Percentiles rank a stretch among this genome's conserved stretches.
These are phyloP conservation scores for Miopithecus talapoin DNA, from an alignment of 2,797 vertebrate species.

Conservation along the genomic window DNA sequence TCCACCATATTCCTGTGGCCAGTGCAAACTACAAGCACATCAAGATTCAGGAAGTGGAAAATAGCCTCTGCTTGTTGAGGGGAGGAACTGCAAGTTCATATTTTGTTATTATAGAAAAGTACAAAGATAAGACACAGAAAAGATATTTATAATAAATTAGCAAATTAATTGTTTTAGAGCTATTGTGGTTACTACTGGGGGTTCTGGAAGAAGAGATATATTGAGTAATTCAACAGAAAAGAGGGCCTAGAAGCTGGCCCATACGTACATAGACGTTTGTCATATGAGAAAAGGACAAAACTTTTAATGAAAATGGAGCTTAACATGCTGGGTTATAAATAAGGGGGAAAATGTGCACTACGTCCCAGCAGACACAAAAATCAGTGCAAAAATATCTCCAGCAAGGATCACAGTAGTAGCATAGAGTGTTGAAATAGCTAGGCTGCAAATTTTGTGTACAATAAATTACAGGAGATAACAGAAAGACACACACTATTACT, in stretches of 20 bases:
- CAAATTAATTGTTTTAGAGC: background rate
- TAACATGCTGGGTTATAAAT: conserved; percentile 37
- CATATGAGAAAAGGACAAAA: background rate
- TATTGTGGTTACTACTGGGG: background rate
- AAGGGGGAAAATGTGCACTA: background rate
- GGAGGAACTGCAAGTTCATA: background rate
- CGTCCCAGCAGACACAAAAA: conserved; percentile 46
- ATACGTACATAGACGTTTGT: background rate
- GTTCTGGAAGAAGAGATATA: background rate
- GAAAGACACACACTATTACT: background rate
- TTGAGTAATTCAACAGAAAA: background rate
- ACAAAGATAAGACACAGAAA: background rate
- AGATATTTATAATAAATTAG: background rate
- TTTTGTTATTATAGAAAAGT: background rate
- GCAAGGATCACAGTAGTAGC: background rate
- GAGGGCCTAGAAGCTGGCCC: background rate
- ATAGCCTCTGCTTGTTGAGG: background rate
- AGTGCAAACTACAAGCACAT: background rate
- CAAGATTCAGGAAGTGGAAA: background rate
- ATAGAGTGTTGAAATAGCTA: background rate
- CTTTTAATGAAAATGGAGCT: background rate
- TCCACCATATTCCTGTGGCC: background rate
- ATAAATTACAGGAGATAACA: background rate
- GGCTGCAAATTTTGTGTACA: background rate
- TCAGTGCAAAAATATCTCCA: conserved; percentile 36